Evolutionary conservation across 1,140 invertebrate genomes (phyloP).

Genomic region (Euglossa dilemma): DNA sequence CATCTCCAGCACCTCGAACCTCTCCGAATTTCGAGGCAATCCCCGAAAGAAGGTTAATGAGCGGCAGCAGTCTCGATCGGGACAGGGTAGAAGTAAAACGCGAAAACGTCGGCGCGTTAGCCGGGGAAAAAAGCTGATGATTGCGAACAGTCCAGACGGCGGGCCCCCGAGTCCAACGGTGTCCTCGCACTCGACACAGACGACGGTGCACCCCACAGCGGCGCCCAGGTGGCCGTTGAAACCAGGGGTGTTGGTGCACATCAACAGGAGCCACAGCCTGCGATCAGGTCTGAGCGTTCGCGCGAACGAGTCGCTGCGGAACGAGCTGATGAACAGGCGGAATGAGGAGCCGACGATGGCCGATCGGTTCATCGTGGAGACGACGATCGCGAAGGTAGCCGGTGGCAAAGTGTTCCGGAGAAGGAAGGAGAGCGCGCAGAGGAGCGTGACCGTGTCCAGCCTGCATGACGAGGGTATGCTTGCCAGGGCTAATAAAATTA

Average conservation of each 20-base stretch:
- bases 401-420: constrained; percentile 48
- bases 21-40: too few relatives aligned
- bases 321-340: constrained; percentile 45
- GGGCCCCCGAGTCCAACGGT: constrained; percentile 78
- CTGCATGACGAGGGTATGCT: constrained; percentile 78
- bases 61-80: background rate
- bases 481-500: constrained; percentile 79
- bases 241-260: constrained; percentile 93
- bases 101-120: background rate
- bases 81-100: too few relatives aligned
- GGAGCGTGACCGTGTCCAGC: constrained; percentile 34
- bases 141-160: constrained; percentile 75
- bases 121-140: constrained; percentile 24
- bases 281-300: constrained; percentile 75
- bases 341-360: constrained; percentile 41
- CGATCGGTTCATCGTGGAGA: constrained; percentile 52
- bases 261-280: constrained; percentile 88
- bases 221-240: constrained; percentile 93
- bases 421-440: constrained; percentile 46
- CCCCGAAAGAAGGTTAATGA: too few relatives aligned
- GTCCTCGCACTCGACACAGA: constrained; percentile 76
- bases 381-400: constrained; percentile 55
- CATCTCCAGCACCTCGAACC: too few relatives aligned
- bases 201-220: constrained; percentile 82
- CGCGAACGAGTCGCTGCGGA: constrained; percentile 53